Evolutionary conservation across 2,888 invertebrate genomes (phyloP), one percentile per base, ranked within the genome.

Genomic region (Caenorhabditis wallacei): DNA sequence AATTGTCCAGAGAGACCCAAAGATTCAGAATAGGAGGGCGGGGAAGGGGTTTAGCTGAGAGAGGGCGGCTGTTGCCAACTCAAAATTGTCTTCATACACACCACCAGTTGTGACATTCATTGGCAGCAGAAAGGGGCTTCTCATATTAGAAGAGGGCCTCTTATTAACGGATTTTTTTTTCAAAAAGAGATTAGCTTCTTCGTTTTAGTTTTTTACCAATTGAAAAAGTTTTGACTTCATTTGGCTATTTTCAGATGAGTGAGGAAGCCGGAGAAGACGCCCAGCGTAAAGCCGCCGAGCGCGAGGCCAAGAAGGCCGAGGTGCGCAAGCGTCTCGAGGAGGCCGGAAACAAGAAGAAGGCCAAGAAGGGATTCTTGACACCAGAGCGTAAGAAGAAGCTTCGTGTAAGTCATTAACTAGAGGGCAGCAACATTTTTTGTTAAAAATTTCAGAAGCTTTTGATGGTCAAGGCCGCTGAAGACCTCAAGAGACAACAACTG

Each of bases 361-460:
- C 92, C 79, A 98, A 98, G 95, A 98, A 98, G 94, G 98, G 98
- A 95, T 98, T 98, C 95, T 85, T 97, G 96, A 97, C 98, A 92
- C 97, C 97, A 88, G 98, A 98, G 94, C 97, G 98, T 94, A 98
- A 98, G 96, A 98, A 98, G 96, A 97, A 98, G 94, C 96, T 98
- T 93, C 96, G 98, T 95, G 97, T 97, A 93, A 94, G 87, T 66
- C 3, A 13, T 53, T 35, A 30, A 18, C 20, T n/a, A n/a, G n/a
- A n/a, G n/a, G n/a, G n/a, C n/a, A n/a, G n/a, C 18, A 0, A n/a
- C 4, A 18, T 2, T 18, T 18, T 7, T 30, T 22, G 2, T 3
- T 7, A 40, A 3, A 4, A 5, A 13, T 88, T 90, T 61, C 93
- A 98, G 97, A 95, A 97, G 94, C 94, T 99, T 95, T 95, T 99